Base-by-base conservation (phyloP, 92 coral and sea anemone genomes). In the Palythoa grandiflora region DNA sequence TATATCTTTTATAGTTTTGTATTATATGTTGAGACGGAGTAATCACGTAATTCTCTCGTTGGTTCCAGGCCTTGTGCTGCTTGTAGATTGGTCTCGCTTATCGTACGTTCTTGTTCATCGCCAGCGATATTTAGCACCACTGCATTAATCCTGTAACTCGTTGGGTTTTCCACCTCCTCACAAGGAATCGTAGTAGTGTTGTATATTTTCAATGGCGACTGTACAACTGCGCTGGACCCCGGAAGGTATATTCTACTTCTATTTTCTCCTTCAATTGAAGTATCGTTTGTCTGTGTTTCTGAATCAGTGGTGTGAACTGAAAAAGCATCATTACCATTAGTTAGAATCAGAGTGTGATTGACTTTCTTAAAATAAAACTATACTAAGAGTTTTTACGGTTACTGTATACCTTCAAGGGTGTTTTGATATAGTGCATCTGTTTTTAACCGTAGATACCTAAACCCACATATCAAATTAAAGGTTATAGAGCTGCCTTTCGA, bases 121-220 rank as follows among this genome's bases (percentile, higher is more conserved):
- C 66, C 74, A 14, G 55, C 11, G 13, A 81, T 81, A 21, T 47
- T 38, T 7, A 66, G 4, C 40, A 68, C 75, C 9, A 81, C 86
- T 21, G 44, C 52, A 10, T 66, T 74, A 19, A 81, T 65, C 37
- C 21, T 66, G 12, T 66, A 28, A 47, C 86, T 28, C 11, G 40
- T 66, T 10, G 75, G 86, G 19, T 81, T 81, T 59, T 81, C 86
- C 61, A 81, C 19, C 47, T 65, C 75, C 11, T 81, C 86, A 40
- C 10, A 13, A 68, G 75, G 54, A 9, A 66, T 81, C 17, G 21
- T 16, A 51, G 52, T 11, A 12, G 75, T 71, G 14, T n/a, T 47
- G 17, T 65, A 66, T 20, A 35, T 40, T 65, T 71, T 47, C 19
- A 21, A 28, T 2, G 40, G 44, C 6, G 75, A 44, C 11, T 47